Evolutionary conservation across 2,113 vertebrate species (phyloP).

Genomic region (Hepsetus odoe): DNA sequence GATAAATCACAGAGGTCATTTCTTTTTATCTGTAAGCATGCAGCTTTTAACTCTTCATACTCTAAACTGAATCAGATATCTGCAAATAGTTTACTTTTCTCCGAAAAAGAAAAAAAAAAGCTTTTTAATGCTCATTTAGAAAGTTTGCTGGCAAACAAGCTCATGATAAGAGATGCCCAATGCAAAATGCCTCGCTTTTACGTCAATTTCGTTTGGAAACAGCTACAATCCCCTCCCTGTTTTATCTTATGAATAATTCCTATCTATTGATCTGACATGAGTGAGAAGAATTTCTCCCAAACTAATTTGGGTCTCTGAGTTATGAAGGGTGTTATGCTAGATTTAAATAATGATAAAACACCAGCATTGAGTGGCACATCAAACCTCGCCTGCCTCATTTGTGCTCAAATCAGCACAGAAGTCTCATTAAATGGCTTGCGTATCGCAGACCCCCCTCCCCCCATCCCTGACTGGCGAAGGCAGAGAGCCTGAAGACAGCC

Average conservation of each 20-base stretch:
- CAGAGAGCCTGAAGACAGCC: slow-evolving; percentile 52
- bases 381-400: slow-evolving; percentile 59
- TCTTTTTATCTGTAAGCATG: slow-evolving; percentile 16
- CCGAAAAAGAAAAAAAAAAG: neutral
- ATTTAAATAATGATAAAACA: slow-evolving; percentile 59
- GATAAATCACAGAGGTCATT: slow-evolving; percentile 24
- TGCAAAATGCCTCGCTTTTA: neutral
- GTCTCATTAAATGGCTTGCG: slow-evolving; percentile 57
- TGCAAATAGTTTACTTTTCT: neutral
- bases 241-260: slow-evolving; percentile 51
- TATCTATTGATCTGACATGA: slow-evolving; percentile 48
- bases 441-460: slow-evolving; percentile 35
- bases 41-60: slow-evolving; percentile 8
- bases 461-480: slow-evolving; percentile 46
- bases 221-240: slow-evolving; percentile 23
- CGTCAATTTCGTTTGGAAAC: neutral
- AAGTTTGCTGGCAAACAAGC: neutral
- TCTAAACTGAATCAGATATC: neutral
- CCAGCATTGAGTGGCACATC: slow-evolving; percentile 58
- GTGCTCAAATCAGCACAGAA: slow-evolving; percentile 60
- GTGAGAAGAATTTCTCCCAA: slow-evolving; percentile 49
- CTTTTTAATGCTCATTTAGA: neutral
- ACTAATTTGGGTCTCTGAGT: slow-evolving; percentile 55
- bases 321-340: slow-evolving; percentile 51
- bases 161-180: neutral